phyloP scores from a whole-genome alignment of 2,113 vertebrate genomes.

The Ifrita kowaldi region DNA sequence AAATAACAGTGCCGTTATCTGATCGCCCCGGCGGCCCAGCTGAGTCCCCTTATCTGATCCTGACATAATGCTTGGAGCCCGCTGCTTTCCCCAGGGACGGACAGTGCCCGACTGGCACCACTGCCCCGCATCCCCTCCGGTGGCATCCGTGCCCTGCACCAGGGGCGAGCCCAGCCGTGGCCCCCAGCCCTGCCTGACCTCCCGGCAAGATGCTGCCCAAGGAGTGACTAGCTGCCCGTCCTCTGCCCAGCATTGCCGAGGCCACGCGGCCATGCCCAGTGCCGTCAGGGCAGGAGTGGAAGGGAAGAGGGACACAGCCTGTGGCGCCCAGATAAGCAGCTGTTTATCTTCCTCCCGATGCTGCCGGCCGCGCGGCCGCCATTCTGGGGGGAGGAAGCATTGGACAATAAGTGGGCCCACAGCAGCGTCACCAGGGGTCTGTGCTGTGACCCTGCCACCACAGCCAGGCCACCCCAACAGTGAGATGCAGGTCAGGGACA shows the following conservation, averaged over 20 bases:
- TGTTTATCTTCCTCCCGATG: slow-evolving; percentile 93
- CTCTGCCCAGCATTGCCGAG: neutral
- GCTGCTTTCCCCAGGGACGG: slow-evolving; percentile 47
- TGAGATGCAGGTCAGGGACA: rapidly evolving
- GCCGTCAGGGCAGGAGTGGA: neutral
- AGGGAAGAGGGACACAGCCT: slow-evolving; percentile 79
- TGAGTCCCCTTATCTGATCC: slow-evolving; percentile 75
- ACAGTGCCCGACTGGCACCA: slow-evolving; percentile 3
- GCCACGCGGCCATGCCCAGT: neutral
- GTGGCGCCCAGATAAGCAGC: slow-evolving; percentile 84
- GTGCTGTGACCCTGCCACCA: neutral
- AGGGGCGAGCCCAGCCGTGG: rapidly evolving
- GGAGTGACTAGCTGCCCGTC: neutral
- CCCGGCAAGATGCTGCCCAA: neutral
- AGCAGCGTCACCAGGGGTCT: neutral
- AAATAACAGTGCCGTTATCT: slow-evolving; percentile 79
- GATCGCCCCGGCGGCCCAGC: slow-evolving; percentile 62
- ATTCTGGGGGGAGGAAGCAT: slow-evolving; percentile 72
- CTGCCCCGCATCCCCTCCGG: neutral
- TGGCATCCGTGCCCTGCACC: neutral
- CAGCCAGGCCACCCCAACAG: rapidly evolving
- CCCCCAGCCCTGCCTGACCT: neutral
- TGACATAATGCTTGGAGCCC: slow-evolving; percentile 71
- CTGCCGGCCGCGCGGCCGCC: slow-evolving; percentile 64
- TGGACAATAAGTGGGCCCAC: slow-evolving; percentile 81